A percentile compares a stretch with the other conserved stretches of the same genome.
These are phyloP conservation scores for Pocillopora grandis DNA, from an alignment of 92 coral and sea anemone species.

Conservation along the genomic window DNA sequence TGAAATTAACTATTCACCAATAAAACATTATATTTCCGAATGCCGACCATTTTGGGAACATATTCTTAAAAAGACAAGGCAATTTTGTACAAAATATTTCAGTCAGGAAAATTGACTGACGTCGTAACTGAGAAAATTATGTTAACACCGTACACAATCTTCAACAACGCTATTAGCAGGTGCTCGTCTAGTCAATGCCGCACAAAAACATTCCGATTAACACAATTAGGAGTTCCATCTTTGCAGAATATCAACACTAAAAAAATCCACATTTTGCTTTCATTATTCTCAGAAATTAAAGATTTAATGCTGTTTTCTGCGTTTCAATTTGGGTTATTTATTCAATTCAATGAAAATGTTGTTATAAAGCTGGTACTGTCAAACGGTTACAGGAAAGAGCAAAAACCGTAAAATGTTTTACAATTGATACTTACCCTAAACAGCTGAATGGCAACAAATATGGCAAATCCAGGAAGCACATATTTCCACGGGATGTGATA, in stretches of 20 bases:
- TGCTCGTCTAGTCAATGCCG: neutral
- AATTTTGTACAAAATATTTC: neutral
- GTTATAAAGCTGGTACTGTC: too few relatives aligned
- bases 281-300: too few relatives aligned
- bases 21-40: neutral
- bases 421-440: constrained; percentile 77
- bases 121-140: neutral
- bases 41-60: too few relatives aligned
- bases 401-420: neutral
- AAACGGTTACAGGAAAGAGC: neutral
- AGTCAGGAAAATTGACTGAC: neutral
- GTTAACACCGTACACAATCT: constrained; percentile 7
- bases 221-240: neutral
- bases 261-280: too few relatives aligned
- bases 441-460: constrained; percentile 75
- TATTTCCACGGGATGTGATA: constrained; percentile 95
- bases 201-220: neutral
- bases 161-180: constrained; percentile 1
- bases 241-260: neutral
- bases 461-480: constrained; percentile 78
- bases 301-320: too few relatives aligned
- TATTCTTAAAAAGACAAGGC: neutral
- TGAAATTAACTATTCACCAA: too few relatives aligned
- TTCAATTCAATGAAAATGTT: too few relatives aligned
- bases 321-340: too few relatives aligned